These are phyloP conservation scores for Steinernema carpocapsae DNA, from an alignment of 2,888 invertebrate genomes.

Conservation along the genomic window DNA sequence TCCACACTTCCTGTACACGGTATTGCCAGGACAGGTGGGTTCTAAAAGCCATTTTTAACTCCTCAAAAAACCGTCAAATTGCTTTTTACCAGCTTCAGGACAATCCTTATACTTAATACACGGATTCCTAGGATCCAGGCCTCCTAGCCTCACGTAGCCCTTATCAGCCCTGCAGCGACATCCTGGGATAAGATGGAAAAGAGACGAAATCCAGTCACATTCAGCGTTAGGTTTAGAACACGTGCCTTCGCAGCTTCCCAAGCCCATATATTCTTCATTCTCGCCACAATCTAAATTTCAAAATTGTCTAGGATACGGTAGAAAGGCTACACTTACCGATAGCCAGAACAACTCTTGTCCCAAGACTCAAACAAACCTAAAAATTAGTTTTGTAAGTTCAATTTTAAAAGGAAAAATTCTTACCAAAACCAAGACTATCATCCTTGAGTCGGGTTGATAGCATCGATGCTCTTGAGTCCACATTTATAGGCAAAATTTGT, in stretches of 20 bases:
- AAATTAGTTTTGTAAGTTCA: no score
- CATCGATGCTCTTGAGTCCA: no score
- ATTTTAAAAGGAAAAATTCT: no score
- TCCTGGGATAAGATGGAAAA: slow-evolving; percentile 17
- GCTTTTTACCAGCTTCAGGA: not conserved
- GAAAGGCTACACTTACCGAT: not conserved
- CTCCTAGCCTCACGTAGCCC: not conserved
- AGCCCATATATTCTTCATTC: slow-evolving; percentile 12
- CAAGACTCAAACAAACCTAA: no score
- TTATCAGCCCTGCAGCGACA: slow-evolving; percentile 12
- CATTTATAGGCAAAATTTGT: no score
- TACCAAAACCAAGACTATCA: no score
- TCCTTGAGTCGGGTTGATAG: no score
- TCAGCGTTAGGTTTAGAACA: not conserved
- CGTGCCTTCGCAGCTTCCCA: slow-evolving; percentile 8
- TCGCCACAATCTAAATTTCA: not conserved
- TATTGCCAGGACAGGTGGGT: no score
- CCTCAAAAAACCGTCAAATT: no score
- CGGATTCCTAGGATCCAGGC: not conserved
- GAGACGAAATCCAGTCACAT: slow-evolving; percentile 15
- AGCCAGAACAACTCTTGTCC: no score
- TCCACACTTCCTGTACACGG: not conserved
- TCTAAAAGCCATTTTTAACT: no score
- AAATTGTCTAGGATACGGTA: no score
- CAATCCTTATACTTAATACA: slow-evolving; percentile 11